Base-by-base conservation (phyloP, 2,797 vertebrate genomes). In the Ibycter americanus region DNA sequence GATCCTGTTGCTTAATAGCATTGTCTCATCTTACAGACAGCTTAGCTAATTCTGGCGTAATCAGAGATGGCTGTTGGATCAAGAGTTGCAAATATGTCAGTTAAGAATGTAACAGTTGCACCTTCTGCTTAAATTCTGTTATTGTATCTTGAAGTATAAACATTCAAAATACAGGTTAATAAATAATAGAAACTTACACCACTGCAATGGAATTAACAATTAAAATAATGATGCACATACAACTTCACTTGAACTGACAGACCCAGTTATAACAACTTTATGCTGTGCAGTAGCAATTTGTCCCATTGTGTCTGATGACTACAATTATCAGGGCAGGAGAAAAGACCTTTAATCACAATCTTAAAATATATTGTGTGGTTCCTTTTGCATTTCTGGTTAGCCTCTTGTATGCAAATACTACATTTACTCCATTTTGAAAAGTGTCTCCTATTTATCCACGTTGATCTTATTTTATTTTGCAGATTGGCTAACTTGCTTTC, bases 11-110 rank as follows among this genome's bases (percentile, higher is more conserved):
- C 84, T 92, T 95, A 93, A 97, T 94, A 91, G 44, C 71, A 81
- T 87, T 89, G 67, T 59, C 89, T 94, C 92, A 61, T 96, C 89
- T 93, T 92, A 65, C 81, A 89, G 79, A 92, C 76, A 96, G 91
- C 91, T 95, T 92, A 85, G 84, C 95, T 96, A 96, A 95, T 91
- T 90, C 15, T 70, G 31, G 40, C 92, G 96, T 92, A 97, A 97
- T 86, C 72, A 78, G 96, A 96, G 91, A 92, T 23, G 76, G 40
- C 56, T 87, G 20, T 26, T 61, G 49, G 26, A 78, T 74, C 74
- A 49, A 4, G 34, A 95, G 52, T 62, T 94, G 58, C 84, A 95
- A 93, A 91, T 61, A 49, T 0, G 0, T 74, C 74, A 47, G 29
- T 51, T 67, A 82, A 67, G 78, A 18, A 52, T 49, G 29, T 22